Base-by-base conservation (phyloP, 2,113 vertebrate species). In the Orcinus orca region DNA sequence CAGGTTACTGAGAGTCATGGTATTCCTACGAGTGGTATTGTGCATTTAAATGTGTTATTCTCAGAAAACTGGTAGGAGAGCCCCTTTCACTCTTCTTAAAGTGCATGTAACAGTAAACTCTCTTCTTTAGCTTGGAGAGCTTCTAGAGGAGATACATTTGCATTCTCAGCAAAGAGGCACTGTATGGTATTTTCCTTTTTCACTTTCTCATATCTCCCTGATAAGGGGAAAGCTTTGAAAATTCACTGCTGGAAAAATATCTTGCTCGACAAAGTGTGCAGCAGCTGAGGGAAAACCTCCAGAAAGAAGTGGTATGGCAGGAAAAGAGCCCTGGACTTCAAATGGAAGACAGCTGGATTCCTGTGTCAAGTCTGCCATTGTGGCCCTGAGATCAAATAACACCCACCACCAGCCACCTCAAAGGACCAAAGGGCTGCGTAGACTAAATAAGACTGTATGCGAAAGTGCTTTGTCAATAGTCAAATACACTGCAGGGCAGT, bases 201-300 rank as follows among this genome's bases (percentile, higher is more conserved):
- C 14, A n/a, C 41, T 41, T 93, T 76, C 38, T 95, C 38, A 5
- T 50, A 41, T 79, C 81, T 94, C 60, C 26, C 18, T 53, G 77
- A 86, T 81, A 93, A 90, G 74, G 41, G 36, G 55, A 88, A 93
- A 89, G 73, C 93, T 96, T 83, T 89, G 68, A 74, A 90, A 92
- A 83, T 31, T 92, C 55, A 79, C 47, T 73, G 62, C 77, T 68
- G 62, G 53, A 44, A 74, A 90, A 14, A 10, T 58, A 50, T 81
- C 71, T 92, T 88, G 67, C 67, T 77, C 38, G 36, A 95, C n/a
- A 95, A 86, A 62, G 10, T 71, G 36, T 29, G 53, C 68, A 93
- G 68, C 58, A 55, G 41, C 87, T 87, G 26, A 83, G 76, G 26
- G 77, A 86, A 97, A 93, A 44, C 20, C 81, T 67, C 36, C 65